Evolutionary conservation across 1,140 invertebrate species (phyloP), one percentile per base, ranked within the genome.

Genomic region (Drosophila kurseongensis): DNA sequence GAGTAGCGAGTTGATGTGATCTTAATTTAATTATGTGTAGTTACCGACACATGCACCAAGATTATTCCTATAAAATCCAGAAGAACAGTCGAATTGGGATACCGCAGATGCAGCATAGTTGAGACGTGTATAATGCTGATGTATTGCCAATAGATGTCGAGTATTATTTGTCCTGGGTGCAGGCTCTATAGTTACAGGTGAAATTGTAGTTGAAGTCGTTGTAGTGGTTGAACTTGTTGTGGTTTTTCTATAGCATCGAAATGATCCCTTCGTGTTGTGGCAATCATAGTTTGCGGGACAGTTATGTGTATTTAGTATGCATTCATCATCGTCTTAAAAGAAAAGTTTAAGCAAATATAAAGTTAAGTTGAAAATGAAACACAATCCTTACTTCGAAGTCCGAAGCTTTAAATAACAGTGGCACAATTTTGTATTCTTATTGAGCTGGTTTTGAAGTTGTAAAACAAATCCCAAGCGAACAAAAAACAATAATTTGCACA

Each of bases 251-350:
- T 91, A 84, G 55, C 91, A 92, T 1, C 91, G 79, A 44, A 92
- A 92, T 4, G 91, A 92, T 41, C 91, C 91, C 56, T 90, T 92
- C 0, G 91, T 98, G 86, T 99, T 99, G 48, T 95, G 94, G 91
- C 98, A 99, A 2, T 94, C 93, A 84, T 96, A 98, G 5, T 95
- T 95, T 0, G 93, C 82, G 0, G 95, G 95, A 89, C 98, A 99
- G 80, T 97, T 96, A 90, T 99, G 95, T 0, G 95, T 96, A 5
- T 95, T 95, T 2, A 97, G 93, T 0, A 92, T 75, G 89, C 98
- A 99, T 92, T 99, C 98, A 92, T 99, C 96, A 77, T 99, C 96
- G 92, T 99, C 98, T 97, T 12, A 7, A 58, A 61, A 13, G 9
- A 14, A 32, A 36, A 55, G 13, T 14, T 9, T 6, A 4, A 7